Percentiles rank a stretch among this genome's conserved stretches.
Evolutionary conservation across 2,113 vertebrate genomes (phyloP).

Genomic region (Stomatorhinus ivindoensis): DNA sequence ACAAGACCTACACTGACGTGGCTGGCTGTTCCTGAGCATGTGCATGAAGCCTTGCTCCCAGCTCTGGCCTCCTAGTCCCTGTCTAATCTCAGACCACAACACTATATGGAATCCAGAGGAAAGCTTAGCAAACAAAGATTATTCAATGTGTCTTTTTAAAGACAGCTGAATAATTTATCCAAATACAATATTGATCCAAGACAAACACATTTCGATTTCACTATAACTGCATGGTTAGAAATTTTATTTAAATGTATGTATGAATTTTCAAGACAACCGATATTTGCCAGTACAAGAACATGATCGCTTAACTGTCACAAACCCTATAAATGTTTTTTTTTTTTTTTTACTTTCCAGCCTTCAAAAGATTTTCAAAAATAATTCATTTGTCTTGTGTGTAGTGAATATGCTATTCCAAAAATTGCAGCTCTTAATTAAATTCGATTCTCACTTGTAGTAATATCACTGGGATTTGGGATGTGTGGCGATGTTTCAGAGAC

Average conservation of each 20-base stretch:
- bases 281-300: not conserved
- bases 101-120: not conserved
- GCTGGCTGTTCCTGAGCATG: slow-evolving; percentile 54
- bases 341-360: not conserved
- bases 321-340: not conserved
- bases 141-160: not conserved
- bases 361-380: not conserved
- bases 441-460: not conserved
- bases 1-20: slow-evolving; percentile 63
- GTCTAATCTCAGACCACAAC: not conserved
- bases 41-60: slow-evolving; percentile 18
- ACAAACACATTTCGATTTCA: not conserved
- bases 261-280: not conserved
- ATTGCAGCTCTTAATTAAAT: slow-evolving; percentile 4
- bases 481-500: not conserved
- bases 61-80: not conserved
- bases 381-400: not conserved
- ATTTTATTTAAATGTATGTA: not conserved
- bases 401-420: not conserved
- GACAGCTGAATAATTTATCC: not conserved
- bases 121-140: not conserved
- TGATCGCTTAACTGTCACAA: not conserved
- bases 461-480: not conserved
- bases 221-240: not conserved
- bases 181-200: not conserved